Evolutionary conservation across 2,797 vertebrate genomes (phyloP).

Genomic region (Lacerta agilis): DNA sequence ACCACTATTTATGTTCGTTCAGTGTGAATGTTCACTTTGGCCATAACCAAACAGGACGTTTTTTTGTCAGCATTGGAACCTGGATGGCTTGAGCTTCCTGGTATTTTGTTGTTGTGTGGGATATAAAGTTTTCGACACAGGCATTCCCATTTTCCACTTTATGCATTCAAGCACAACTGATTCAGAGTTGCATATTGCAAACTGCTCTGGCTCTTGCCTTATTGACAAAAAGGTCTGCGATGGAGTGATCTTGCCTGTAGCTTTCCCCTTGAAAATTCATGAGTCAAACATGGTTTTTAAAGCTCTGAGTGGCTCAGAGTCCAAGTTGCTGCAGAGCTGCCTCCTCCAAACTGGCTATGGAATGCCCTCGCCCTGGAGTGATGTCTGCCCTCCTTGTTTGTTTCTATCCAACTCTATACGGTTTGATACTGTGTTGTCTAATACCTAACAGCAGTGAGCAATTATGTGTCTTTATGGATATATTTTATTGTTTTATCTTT

Average conservation of each 20-base stretch:
- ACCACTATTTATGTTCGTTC: constrained; percentile 53
- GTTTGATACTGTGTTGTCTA: too few relatives aligned
- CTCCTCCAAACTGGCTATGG: too few relatives aligned
- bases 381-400: too few relatives aligned
- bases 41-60: constrained; percentile 63
- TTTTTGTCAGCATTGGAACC: constrained; percentile 49
- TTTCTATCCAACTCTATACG: too few relatives aligned
- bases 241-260: not conserved
- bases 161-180: not conserved
- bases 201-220: not conserved
- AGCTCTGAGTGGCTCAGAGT: too few relatives aligned
- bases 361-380: too few relatives aligned
- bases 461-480: too few relatives aligned
- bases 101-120: constrained; percentile 45
- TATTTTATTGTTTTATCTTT: too few relatives aligned
- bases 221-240: too few relatives aligned
- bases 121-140: constrained; percentile 32
- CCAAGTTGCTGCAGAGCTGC: too few relatives aligned
- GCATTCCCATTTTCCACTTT: not conserved
- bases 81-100: constrained; percentile 42
- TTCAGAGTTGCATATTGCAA: not conserved
- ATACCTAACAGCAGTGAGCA: too few relatives aligned
- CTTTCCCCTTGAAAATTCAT: not conserved
- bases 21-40: constrained; percentile 49
- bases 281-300: not conserved